Evolutionary conservation across 2,113 vertebrate species (phyloP).

Genomic region (Gnathonemus echidnorhynchus): DNA sequence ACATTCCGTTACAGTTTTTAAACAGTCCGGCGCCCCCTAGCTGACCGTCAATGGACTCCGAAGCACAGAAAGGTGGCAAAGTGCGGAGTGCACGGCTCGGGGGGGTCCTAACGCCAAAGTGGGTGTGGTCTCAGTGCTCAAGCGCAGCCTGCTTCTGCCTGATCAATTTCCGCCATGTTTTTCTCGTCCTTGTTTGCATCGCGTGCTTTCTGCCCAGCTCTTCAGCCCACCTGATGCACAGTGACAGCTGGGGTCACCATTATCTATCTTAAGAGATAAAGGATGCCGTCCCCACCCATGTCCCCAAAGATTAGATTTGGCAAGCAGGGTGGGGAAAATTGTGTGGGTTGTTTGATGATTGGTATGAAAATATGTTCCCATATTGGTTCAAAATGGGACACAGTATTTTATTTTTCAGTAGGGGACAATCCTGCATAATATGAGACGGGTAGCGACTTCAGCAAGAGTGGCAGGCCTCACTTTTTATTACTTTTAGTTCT

Average conservation of each 20-base stretch:
- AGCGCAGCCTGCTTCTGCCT: neutral
- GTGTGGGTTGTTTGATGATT: neutral
- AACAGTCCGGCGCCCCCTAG: neutral
- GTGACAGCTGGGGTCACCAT: neutral
- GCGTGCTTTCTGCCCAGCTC: neutral
- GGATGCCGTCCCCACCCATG: neutral
- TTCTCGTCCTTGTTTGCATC: slow-evolving; percentile 12
- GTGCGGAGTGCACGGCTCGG: neutral
- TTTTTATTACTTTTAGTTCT: neutral
- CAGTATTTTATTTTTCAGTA: neutral
- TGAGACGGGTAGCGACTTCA: neutral
- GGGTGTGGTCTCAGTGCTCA: neutral
- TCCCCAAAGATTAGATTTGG: neutral
- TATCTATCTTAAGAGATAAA: neutral
- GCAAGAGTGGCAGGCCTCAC: neutral
- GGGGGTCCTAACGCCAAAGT: neutral
- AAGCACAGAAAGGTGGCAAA: neutral
- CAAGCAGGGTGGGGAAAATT: neutral
- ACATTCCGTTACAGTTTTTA: neutral
- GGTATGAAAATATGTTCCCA: neutral
- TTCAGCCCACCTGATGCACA: neutral
- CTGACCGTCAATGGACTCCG: neutral
- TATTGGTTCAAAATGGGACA: neutral
- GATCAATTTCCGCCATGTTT: neutral
- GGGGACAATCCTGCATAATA: neutral